Conservation (phyloP, 1,140 invertebrate species). For the Ruditapes philippinarum region DNA sequence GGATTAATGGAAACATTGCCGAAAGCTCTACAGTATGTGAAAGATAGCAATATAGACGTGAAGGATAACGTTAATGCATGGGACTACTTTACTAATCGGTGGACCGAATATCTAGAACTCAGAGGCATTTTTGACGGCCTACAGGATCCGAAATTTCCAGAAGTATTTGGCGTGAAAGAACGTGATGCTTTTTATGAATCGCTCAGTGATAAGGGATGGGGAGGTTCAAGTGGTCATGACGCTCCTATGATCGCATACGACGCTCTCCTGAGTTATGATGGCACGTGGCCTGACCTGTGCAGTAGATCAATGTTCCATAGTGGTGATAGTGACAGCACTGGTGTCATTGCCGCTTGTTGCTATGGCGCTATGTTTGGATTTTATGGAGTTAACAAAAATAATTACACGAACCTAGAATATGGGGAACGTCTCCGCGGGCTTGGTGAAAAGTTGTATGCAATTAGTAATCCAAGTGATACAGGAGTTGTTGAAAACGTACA, state of each 20-base stretch:
- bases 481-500: not conserved
- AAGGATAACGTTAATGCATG: constrained; percentile 80
- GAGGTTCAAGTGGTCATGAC: constrained; percentile 85
- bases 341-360: constrained; percentile 84
- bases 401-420: constrained; percentile 78
- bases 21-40: constrained; percentile 76
- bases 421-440: constrained; percentile 63
- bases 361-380: constrained; percentile 85
- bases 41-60: constrained; percentile 72
- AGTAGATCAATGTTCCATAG: constrained; percentile 83
- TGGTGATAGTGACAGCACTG: constrained; percentile 86
- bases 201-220: constrained; percentile 82
- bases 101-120: constrained; percentile 81
- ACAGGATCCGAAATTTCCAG: constrained; percentile 78
- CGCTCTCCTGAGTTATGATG: constrained; percentile 79
- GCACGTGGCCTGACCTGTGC: constrained; percentile 83
- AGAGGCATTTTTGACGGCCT: constrained; percentile 77
- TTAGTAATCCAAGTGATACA: not conserved
- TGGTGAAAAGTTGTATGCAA: constrained; percentile 35
- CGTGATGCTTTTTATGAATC: constrained; percentile 83
- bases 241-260: constrained; percentile 86
- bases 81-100: constrained; percentile 81
- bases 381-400: constrained; percentile 77
- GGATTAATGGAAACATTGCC: constrained; percentile 78
- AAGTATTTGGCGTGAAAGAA: constrained; percentile 78